Evolutionary conservation across 2,888 invertebrate genomes (phyloP).

Genomic region (Pogonocherus hispidulus): DNA sequence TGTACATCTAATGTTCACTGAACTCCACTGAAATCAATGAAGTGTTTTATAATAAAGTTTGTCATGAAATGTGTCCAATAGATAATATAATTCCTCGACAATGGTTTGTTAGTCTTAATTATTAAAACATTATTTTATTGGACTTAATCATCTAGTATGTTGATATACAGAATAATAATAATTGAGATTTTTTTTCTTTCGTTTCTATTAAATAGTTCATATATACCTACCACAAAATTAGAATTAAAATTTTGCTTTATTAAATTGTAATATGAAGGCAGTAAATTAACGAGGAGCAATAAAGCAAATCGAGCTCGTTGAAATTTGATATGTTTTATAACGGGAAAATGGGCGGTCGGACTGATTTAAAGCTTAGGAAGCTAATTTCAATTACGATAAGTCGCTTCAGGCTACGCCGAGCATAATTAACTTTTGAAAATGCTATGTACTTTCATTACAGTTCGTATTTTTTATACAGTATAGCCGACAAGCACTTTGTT

Average conservation of each 20-base stretch:
- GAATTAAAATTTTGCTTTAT: not conserved
- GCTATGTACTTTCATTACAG: constrained; percentile 4
- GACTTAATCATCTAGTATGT: too few species aligned
- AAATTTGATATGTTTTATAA: constrained; percentile 10
- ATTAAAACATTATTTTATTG: too few species aligned
- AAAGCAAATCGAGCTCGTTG: not conserved
- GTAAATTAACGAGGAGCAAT: constrained; percentile 4
- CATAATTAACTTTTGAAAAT: constrained; percentile 14
- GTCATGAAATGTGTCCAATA: too few species aligned
- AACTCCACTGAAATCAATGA: too few species aligned
- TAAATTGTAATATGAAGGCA: not conserved
- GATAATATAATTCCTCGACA: too few species aligned
- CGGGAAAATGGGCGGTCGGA: not conserved
- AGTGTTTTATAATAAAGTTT: too few species aligned
- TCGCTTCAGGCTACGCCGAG: not conserved
- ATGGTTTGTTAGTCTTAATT: too few species aligned
- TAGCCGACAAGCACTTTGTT: not conserved
- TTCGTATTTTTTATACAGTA: constrained; percentile 4
- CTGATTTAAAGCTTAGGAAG: constrained; percentile 11
- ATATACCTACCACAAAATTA: too few species aligned
- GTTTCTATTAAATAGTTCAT: too few species aligned
- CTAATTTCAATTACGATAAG: constrained; percentile 11
- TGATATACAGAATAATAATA: too few species aligned
- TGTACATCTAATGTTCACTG: too few species aligned
- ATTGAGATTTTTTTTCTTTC: too few species aligned